Evolutionary conservation across 2,797 vertebrate genomes (phyloP).

Genomic region (Rhyacichthys aspro): DNA sequence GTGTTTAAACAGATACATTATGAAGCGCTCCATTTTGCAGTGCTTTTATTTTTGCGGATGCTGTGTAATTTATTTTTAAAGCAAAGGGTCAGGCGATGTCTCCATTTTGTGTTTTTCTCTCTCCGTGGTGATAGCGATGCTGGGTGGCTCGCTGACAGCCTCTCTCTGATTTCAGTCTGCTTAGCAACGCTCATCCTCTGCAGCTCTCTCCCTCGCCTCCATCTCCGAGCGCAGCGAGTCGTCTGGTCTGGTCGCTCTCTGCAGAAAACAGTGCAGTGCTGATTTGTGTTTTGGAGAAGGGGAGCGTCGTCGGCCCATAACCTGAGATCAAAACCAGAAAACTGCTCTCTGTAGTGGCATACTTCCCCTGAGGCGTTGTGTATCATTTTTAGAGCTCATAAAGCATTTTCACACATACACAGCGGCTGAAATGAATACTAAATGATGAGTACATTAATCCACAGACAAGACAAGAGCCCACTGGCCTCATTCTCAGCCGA

Average conservation of each 20-base stretch:
- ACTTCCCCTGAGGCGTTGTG: constrained; percentile 21
- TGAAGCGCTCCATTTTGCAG: neutral
- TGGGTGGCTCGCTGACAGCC: constrained; percentile 70
- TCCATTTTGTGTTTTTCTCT: constrained; percentile 72
- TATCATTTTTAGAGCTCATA: constrained; percentile 29
- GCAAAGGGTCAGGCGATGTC: constrained; percentile 54
- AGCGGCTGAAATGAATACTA: constrained; percentile 49
- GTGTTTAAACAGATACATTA: neutral
- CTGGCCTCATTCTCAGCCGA: constrained; percentile 66
- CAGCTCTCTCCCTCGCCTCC: constrained; percentile 64
- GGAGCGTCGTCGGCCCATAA: constrained; percentile 6
- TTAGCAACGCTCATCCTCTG: constrained; percentile 75
- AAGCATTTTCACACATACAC: constrained; percentile 5
- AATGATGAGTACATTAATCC: constrained; percentile 60
- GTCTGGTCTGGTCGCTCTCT: constrained; percentile 49
- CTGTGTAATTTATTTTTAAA: constrained; percentile 39
- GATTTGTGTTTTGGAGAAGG: constrained; percentile 19
- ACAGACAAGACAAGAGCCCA: constrained; percentile 65
- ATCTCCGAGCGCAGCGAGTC: constrained; percentile 63
- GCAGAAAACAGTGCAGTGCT: constrained; percentile 34
- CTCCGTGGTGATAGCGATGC: constrained; percentile 59
- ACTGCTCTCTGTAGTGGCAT: constrained; percentile 16
- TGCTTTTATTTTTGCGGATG: constrained; percentile 19
- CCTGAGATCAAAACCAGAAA: constrained; percentile 34
- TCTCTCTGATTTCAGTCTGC: constrained; percentile 72